Evolutionary conservation across 2,888 invertebrate genomes (phyloP).

Genomic region (Cerastis leucographa): DNA sequence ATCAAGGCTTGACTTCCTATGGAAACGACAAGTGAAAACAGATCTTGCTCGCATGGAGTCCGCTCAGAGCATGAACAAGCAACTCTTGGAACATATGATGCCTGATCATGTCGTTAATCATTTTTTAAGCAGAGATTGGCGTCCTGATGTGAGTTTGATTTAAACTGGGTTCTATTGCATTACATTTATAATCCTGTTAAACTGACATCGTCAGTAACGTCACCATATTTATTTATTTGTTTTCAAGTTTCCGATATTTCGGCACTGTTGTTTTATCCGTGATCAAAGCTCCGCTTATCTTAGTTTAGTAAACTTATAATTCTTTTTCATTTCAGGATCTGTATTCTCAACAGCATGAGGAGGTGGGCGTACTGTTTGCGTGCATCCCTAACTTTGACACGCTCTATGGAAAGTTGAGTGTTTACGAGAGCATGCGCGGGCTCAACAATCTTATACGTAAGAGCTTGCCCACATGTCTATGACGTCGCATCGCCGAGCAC

Average conservation of each 20-base stretch:
- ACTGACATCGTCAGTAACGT: background rate
- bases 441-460: constrained; percentile 99
- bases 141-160: constrained; percentile 92
- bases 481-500: background rate
- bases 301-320: background rate
- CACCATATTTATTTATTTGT: background rate
- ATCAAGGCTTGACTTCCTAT: constrained; percentile 98
- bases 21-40: constrained; percentile 98
- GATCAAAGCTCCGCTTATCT: background rate
- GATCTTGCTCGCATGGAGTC: constrained; percentile 98
- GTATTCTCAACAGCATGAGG: constrained; percentile 95
- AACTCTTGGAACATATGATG: constrained; percentile 97
- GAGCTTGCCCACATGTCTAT: background rate
- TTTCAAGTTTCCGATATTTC: background rate
- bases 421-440: constrained; percentile 98
- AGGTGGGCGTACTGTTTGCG: constrained; percentile 98
- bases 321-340: constrained; percentile 90
- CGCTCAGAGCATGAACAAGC: constrained; percentile 96
- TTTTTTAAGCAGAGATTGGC: constrained; percentile 96
- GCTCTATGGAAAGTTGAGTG: constrained; percentile 99
- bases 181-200: background rate
- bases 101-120: constrained; percentile 99
- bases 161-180: background rate
- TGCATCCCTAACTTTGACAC: constrained; percentile 99
- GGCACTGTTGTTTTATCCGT: too few relatives aligned